Percentiles rank a stretch among this genome's conserved stretches.
These are phyloP conservation scores for Clinocottus analis DNA, from an alignment of 2,113 vertebrate species.

Conservation along the genomic window DNA sequence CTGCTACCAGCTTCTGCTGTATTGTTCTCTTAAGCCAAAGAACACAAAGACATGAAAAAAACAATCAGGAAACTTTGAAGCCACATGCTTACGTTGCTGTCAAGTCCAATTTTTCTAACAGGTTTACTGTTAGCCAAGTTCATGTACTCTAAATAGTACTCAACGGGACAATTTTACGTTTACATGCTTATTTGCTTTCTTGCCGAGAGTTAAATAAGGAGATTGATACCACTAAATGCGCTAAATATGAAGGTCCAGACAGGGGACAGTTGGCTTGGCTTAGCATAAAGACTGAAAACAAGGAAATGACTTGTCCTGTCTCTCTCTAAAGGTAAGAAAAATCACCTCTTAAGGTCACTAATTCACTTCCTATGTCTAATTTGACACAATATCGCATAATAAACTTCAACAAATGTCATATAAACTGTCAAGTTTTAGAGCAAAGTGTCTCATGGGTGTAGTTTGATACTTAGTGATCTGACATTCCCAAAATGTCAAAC, in stretches of 20 bases:
- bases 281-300: background rate
- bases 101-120: slow-evolving; percentile 29
- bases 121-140: background rate
- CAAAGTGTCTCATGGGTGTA: background rate
- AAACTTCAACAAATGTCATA: background rate
- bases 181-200: background rate
- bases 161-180: background rate
- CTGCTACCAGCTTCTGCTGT: slow-evolving; percentile 38
- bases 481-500: background rate
- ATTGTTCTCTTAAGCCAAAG: slow-evolving; percentile 26
- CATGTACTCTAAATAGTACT: background rate
- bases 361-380: background rate
- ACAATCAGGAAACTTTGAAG: slow-evolving; percentile 27
- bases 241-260: background rate
- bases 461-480: background rate
- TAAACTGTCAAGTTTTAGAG: background rate
- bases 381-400: background rate
- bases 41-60: slow-evolving; percentile 45
- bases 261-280: background rate
- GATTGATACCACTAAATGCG: background rate
- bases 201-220: background rate
- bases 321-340: background rate
- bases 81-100: slow-evolving; percentile 22
- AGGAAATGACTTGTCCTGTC: background rate
- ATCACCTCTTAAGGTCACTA: background rate